Evolutionary conservation across 2,888 invertebrate genomes (phyloP).

Genomic region (Chaetogeoica ovagalla): DNA sequence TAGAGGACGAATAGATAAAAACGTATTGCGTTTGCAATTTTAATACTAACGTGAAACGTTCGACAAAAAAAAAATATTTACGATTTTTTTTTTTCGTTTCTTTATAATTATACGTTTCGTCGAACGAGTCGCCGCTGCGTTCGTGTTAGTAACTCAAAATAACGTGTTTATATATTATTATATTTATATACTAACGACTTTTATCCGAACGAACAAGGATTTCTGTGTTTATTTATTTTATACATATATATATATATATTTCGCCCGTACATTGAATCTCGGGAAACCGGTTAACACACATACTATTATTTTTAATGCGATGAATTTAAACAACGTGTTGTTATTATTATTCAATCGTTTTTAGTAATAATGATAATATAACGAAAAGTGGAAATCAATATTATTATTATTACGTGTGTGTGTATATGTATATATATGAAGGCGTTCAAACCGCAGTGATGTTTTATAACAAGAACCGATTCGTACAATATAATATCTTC

Average conservation of each 20-base stretch:
- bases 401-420: not conserved
- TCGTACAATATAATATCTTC: not conserved
- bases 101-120: not conserved
- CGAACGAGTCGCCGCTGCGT: too few species aligned
- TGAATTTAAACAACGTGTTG: slow-evolving; percentile 26
- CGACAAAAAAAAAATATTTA: too few species aligned
- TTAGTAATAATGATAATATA: slow-evolving; percentile 1
- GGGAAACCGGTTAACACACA: slow-evolving; percentile 23
- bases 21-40: too few species aligned
- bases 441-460: slow-evolving; percentile 16
- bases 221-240: not conserved
- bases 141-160: not conserved
- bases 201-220: slow-evolving; percentile 18
- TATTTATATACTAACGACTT: not conserved
- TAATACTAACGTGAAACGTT: too few species aligned
- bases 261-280: slow-evolving; percentile 13
- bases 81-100: not conserved
- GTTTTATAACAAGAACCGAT: slow-evolving; percentile 10
- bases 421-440: not conserved
- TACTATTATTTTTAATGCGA: slow-evolving; percentile 41
- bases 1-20: too few species aligned
- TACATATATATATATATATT: not conserved
- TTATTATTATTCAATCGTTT: slow-evolving; percentile 36
- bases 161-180: not conserved
- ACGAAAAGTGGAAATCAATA: slow-evolving; percentile 40